A percentile compares a stretch with the other conserved stretches of the same genome.
phyloP scores from a whole-genome alignment of 2,888 invertebrate species.

The Punctoribates punctum region DNA sequence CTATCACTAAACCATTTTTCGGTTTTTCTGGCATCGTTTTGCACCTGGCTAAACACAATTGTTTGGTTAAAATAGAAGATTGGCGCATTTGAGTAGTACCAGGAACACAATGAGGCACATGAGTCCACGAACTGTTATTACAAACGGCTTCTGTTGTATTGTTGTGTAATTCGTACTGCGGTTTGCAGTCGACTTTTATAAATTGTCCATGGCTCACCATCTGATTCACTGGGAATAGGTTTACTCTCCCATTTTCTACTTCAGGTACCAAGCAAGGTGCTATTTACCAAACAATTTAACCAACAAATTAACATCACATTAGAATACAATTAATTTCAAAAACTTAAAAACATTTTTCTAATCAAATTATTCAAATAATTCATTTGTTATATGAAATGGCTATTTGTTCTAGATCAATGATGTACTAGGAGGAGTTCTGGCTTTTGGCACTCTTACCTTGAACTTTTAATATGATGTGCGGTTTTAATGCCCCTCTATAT shows the following conservation, averaged over 20 bases:
- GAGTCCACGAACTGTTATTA: constrained; percentile 92
- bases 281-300: too few relatives aligned
- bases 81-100: too few relatives aligned
- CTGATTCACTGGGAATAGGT: constrained; percentile 51
- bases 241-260: constrained; percentile 55
- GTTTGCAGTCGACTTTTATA: constrained; percentile 71
- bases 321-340: too few relatives aligned
- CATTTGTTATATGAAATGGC: too few relatives aligned
- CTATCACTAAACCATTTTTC: constrained; percentile 90
- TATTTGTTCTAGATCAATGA: too few relatives aligned
- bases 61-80: constrained; percentile 18
- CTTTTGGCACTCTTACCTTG: too few relatives aligned
- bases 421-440: too few relatives aligned
- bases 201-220: constrained; percentile 67
- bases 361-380: too few relatives aligned
- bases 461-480: too few relatives aligned
- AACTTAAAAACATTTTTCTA: too few relatives aligned
- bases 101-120: constrained; percentile 78
- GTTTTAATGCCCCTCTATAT: too few relatives aligned
- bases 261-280: constrained; percentile 92
- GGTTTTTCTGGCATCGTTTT: constrained; percentile 77
- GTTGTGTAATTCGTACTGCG: constrained; percentile 65
- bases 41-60: constrained; percentile 62
- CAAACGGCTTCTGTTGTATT: constrained; percentile 74
- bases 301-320: too few relatives aligned